These are phyloP conservation scores for Scaeva pyrastri DNA, from an alignment of 2,888 invertebrate species.

Conservation along the genomic window DNA sequence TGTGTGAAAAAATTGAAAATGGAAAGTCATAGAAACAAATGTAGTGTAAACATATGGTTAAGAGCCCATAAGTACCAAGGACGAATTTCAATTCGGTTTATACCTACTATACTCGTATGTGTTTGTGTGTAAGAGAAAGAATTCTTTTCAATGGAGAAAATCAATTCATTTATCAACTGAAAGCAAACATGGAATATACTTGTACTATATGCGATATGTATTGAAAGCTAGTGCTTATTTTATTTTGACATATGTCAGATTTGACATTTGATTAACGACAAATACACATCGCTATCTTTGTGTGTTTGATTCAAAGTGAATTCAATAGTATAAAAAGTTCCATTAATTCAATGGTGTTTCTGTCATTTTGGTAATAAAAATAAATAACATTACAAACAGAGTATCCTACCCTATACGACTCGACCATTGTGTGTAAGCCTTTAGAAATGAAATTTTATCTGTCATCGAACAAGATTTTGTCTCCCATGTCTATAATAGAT, in stretches of 20 bases:
- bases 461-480: slow-evolving; percentile 24
- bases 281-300: no score
- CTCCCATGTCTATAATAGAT: slow-evolving; percentile 44
- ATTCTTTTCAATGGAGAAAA: slow-evolving; percentile 3
- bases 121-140: background rate
- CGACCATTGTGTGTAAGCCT: slow-evolving; percentile 4
- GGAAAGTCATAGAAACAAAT: slow-evolving; percentile 30
- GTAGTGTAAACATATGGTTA: slow-evolving; percentile 36
- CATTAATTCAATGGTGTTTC: slow-evolving; percentile 9
- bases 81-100: no score
- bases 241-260: slow-evolving; percentile 35
- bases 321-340: slow-evolving; percentile 2
- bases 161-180: slow-evolving; percentile 28
- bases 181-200: background rate
- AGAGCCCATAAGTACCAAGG: slow-evolving; percentile 6
- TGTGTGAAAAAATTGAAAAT: slow-evolving; percentile 26
- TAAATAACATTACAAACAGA: slow-evolving; percentile 18
- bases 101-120: no score
- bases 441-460: slow-evolving; percentile 24
- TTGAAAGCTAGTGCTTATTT: background rate
- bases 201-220: background rate
- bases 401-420: background rate
- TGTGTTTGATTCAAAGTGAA: background rate
- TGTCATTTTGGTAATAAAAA: slow-evolving; percentile 24
- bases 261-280: slow-evolving; percentile 25